A percentile compares a stretch with the other conserved stretches of the same genome.
phyloP scores from a whole-genome alignment of 2,888 invertebrate species.

The Drosophila basisetae region DNA sequence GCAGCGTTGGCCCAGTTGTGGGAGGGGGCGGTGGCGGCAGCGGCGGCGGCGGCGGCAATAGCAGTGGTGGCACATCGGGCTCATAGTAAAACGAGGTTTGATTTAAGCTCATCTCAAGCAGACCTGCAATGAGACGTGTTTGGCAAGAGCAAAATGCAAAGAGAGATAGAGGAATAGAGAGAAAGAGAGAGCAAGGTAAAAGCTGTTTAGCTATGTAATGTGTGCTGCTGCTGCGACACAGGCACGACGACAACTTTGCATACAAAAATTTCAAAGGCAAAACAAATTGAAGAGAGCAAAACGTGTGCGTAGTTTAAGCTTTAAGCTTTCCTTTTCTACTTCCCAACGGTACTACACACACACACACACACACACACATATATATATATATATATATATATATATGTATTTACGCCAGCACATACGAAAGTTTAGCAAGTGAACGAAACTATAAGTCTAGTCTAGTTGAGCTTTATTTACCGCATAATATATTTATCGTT shows the following conservation, averaged over 20 bases:
- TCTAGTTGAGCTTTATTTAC: constrained; percentile 33
- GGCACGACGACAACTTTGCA: constrained; percentile 38
- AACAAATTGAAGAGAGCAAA: constrained; percentile 5
- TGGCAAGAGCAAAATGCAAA: constrained; percentile 49
- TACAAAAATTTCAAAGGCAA: constrained; percentile 40
- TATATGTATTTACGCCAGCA: neutral
- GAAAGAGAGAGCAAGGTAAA: constrained; percentile 50
- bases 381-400: no score
- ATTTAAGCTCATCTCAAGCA: constrained; percentile 72
- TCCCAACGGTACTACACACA: neutral
- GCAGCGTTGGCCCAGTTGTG: constrained; percentile 30
- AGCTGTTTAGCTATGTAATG: constrained; percentile 30
- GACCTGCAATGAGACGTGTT: constrained; percentile 68
- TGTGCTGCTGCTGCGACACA: neutral
- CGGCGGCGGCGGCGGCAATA: constrained; percentile 14
- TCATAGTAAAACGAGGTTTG: constrained; percentile 65
- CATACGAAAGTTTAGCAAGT: neutral
- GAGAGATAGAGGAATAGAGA: constrained; percentile 44
- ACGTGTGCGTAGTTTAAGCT: neutral
- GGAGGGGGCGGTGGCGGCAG: constrained; percentile 13
- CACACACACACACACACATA: neutral
- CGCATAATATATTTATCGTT: constrained; percentile 7
- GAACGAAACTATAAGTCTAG: constrained; percentile 9
- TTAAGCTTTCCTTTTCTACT: neutral
- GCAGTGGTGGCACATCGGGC: constrained; percentile 37